Evolutionary conservation across 2,113 vertebrate species (phyloP).

Genomic region (Ptilonorhynchus violaceus): DNA sequence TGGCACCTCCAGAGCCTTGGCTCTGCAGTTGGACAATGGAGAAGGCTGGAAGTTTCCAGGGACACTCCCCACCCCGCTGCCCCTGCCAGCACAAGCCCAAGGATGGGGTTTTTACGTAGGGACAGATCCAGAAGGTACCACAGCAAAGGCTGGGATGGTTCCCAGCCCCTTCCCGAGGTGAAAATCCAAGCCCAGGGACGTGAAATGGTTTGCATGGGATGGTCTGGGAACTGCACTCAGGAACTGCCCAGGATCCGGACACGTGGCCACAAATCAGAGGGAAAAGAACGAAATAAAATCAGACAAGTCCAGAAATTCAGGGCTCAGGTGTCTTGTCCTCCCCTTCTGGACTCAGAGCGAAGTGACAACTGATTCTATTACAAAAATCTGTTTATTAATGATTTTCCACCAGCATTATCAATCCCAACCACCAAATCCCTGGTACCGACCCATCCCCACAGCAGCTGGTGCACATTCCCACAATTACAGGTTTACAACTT

Average conservation of each 20-base stretch:
- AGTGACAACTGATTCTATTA: neutral
- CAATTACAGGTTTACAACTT: slow-evolving; percentile 29
- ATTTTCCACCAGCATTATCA: neutral
- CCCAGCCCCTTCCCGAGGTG: neutral
- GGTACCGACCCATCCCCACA: slow-evolving; percentile 15
- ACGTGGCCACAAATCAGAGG: neutral
- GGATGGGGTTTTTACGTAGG: neutral
- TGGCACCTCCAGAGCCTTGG: neutral
- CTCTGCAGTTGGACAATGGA: neutral
- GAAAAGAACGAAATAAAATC: fast-evolving
- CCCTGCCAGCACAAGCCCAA: neutral
- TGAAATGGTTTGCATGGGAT: fast-evolving
- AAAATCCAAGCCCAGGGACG: neutral
- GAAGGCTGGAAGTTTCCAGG: neutral
- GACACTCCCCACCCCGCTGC: neutral
- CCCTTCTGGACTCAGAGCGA: neutral
- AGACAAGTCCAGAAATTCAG: neutral
- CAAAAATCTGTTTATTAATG: neutral
- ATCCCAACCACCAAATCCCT: neutral
- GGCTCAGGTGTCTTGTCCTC: neutral
- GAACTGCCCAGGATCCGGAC: neutral
- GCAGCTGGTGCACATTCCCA: neutral
- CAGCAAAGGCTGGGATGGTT: fast-evolving
- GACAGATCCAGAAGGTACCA: neutral
- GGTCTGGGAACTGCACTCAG: neutral